Conservation (phyloP, 2,888 invertebrate genomes). For the Melieria omissa region DNA sequence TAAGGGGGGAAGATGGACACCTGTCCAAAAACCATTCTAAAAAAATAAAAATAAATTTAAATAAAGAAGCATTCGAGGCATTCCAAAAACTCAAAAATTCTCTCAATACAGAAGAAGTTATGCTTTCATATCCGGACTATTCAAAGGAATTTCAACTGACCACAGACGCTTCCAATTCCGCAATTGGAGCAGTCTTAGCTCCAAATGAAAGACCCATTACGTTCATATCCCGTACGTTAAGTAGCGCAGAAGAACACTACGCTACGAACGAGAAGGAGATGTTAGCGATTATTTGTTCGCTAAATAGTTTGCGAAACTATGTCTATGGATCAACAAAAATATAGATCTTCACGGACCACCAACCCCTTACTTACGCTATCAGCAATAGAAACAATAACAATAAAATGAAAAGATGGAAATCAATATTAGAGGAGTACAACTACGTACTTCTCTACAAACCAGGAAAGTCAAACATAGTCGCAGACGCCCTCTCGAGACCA, state of each 20-base stretch:
- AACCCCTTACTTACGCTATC: conserved; percentile 36
- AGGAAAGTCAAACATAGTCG: conserved; percentile 28
- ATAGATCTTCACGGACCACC: conserved; percentile 35
- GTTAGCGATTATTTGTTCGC: neutral
- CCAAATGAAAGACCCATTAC: no score
- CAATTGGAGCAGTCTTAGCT: no score
- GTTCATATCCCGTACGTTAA: no score
- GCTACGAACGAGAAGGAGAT: no score
- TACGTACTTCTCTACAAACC: conserved; percentile 41
- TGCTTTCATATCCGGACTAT: no score
- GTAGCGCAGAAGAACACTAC: no score
- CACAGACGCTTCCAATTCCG: no score
- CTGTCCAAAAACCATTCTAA: neutral
- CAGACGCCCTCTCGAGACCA: conserved; percentile 36
- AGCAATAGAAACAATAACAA: conserved; percentile 42
- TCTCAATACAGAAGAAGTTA: neutral
- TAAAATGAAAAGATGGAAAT: conserved; percentile 43
- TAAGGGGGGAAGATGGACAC: neutral
- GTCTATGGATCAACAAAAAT: conserved; percentile 38
- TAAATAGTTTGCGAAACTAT: conserved; percentile 21
- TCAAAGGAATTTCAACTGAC: no score
- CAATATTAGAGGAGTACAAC: conserved; percentile 38
- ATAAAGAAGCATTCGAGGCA: conserved; percentile 29
- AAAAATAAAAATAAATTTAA: conserved; percentile 19
- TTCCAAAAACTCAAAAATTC: conserved; percentile 16